Base-by-base conservation (phyloP, 2,113 vertebrate species). In the Delphinapterus leucas region DNA sequence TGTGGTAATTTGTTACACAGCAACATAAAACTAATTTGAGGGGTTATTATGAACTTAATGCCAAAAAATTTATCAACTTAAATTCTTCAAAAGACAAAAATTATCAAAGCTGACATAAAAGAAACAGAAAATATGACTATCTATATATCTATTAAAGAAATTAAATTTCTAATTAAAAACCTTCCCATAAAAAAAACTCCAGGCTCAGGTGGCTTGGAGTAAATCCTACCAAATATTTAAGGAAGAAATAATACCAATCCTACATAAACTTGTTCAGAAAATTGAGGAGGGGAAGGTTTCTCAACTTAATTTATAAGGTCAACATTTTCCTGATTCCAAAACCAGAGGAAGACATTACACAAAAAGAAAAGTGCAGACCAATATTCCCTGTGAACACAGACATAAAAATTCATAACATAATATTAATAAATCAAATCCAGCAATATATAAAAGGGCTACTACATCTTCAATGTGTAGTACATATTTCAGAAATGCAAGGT, bases 91-190 rank as follows among this genome's bases (percentile, higher is more conserved):
- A 86, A 55, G 15, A 93, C 0, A 81, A 95, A 86, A 76, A 90
- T 36, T 77, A 93, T 18, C 73, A 96, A 92, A 96, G 71, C 15
- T 36, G 25, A 63, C 36, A 76, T 31, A 95, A 89, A 63, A 87
- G 49, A 95, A 84, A 80, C 2, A 94, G 49, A 92, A 94, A 94
- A 44, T 33, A 4, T 88, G 11, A 61, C 23, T 76, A 55, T 12
- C 8, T 83, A 60, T 28, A 63, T 65, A 90, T n/a, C 26, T 15
- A 74, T 20, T 91, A 28, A 81, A 93, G 23, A 96, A 84, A 55
- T 53, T 93, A 96, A 41, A 93, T 63, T 63, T 81, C 63, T 86
- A 86, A 73, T 80, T 85, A 82, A 94, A 92, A 70, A 63, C 14
- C 38, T 73, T 84, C 26, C 36, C 47, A 84, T 11, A 88, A 49